Percentiles rank a stretch among this genome's conserved stretches.
phyloP scores from a whole-genome alignment of 2,797 vertebrate genomes.

The Coluber constrictor region DNA sequence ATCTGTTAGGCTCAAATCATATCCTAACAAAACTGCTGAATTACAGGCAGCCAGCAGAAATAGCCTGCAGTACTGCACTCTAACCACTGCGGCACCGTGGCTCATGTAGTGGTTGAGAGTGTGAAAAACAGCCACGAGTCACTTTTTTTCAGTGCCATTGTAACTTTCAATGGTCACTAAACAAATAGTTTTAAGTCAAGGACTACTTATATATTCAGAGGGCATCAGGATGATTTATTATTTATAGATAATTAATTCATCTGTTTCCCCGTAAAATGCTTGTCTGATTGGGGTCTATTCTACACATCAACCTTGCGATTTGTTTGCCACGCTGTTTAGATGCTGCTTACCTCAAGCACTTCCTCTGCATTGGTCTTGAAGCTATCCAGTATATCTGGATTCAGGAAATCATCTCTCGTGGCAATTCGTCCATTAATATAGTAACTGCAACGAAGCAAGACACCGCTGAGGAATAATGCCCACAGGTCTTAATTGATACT shows the following conservation, averaged over 20 bases:
- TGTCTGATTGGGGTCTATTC: background rate
- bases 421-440: slow-evolving; percentile 87
- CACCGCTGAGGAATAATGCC: background rate
- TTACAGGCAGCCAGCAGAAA: too few relatives aligned
- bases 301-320: background rate
- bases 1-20: too few relatives aligned
- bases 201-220: background rate
- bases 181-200: background rate
- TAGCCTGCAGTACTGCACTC: too few relatives aligned
- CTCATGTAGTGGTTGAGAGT: background rate
- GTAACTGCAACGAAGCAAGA: slow-evolving; percentile 76
- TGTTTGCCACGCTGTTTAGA: background rate
- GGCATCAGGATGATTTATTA: background rate
- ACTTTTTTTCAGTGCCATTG: background rate
- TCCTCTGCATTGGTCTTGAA: slow-evolving; percentile 72
- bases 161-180: background rate
- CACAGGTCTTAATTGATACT: background rate
- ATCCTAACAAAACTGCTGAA: background rate
- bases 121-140: background rate
- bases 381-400: slow-evolving; percentile 82
- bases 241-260: too few relatives aligned
- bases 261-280: background rate
- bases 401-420: slow-evolving; percentile 84
- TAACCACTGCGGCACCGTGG: too few relatives aligned
- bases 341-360: slow-evolving; percentile 77